Conservation (phyloP, 2,888 invertebrate genomes). For the Furcula furcula region DNA sequence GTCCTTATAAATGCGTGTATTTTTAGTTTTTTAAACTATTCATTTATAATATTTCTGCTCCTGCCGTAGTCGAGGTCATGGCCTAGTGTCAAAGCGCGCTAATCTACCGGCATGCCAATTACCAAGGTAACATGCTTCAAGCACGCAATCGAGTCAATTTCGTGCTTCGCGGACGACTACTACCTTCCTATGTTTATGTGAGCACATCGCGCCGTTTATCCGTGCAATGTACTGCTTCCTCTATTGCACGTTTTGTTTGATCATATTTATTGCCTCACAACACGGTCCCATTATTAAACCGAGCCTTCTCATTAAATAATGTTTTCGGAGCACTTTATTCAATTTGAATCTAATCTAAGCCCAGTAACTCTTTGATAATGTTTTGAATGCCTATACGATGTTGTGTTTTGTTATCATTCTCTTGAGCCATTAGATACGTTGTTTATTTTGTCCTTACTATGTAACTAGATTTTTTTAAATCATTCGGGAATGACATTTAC, state of each 20-base stretch:
- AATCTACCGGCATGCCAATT: slow-evolving; percentile 64
- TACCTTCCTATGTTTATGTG: slow-evolving; percentile 61
- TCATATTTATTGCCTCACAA: slow-evolving; percentile 67
- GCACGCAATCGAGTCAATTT: slow-evolving; percentile 67
- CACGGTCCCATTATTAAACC: slow-evolving; percentile 58
- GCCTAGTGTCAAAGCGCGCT: slow-evolving; percentile 26
- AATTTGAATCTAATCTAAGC: slow-evolving; percentile 44
- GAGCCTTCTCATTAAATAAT: slow-evolving; percentile 64
- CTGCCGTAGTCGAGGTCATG: slow-evolving; percentile 13
- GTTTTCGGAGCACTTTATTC: slow-evolving; percentile 52
- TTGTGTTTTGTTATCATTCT: slow-evolving; percentile 33
- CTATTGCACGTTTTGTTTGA: slow-evolving; percentile 65
- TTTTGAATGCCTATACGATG: slow-evolving; percentile 29
- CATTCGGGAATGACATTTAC: no score
- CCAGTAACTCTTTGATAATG: slow-evolving; percentile 46
- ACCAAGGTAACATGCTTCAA: slow-evolving; percentile 62
- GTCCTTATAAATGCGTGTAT: no score
- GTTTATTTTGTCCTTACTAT: slow-evolving; percentile 21
- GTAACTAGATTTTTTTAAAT: no score
- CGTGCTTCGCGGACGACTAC: slow-evolving; percentile 53
- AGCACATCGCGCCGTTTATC: slow-evolving; percentile 56
- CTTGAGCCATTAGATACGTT: slow-evolving; percentile 34
- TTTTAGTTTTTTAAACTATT: no score
- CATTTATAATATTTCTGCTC: no score
- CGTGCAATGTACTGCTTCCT: slow-evolving; percentile 73